phyloP scores from a whole-genome alignment of 2,797 vertebrate species.

The Alectoris magna region DNA sequence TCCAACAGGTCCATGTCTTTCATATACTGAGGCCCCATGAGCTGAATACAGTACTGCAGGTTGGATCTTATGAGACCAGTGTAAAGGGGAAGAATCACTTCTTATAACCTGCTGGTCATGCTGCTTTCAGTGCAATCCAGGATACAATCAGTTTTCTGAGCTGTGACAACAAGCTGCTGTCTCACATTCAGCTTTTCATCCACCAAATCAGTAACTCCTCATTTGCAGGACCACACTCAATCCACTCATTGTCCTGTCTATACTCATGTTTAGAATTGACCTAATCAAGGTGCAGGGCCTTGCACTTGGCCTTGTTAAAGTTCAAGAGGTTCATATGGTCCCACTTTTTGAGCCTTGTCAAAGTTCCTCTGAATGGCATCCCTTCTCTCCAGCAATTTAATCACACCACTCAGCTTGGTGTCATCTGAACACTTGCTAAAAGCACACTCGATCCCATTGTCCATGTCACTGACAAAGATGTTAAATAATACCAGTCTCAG shows the following conservation, averaged over 20 bases:
- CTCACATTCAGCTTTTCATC: not conserved
- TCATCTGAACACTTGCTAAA: not conserved
- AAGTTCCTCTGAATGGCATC: not conserved
- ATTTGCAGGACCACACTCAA: not conserved
- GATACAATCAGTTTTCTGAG: not conserved
- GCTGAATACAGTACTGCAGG: not conserved
- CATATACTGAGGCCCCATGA: not conserved
- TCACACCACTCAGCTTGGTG: not conserved
- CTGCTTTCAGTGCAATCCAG: not conserved
- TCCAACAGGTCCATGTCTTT: not conserved
- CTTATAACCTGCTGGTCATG: not conserved
- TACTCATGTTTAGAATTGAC: too few relatives aligned
- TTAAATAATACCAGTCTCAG: not conserved
- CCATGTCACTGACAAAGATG: not conserved
- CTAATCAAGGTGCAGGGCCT: too few relatives aligned
- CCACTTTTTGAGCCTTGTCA: too few relatives aligned
- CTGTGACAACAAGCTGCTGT: not conserved
- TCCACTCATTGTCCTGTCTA: too few relatives aligned
- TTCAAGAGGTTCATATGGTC: too few relatives aligned
- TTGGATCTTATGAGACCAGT: not conserved
- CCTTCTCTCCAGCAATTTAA: not conserved
- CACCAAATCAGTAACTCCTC: not conserved
- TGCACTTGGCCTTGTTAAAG: too few relatives aligned
- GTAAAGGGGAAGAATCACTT: not conserved
- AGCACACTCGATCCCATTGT: not conserved